Conservation (phyloP, 2,888 invertebrate genomes). For the Zygaena filipendulae region DNA sequence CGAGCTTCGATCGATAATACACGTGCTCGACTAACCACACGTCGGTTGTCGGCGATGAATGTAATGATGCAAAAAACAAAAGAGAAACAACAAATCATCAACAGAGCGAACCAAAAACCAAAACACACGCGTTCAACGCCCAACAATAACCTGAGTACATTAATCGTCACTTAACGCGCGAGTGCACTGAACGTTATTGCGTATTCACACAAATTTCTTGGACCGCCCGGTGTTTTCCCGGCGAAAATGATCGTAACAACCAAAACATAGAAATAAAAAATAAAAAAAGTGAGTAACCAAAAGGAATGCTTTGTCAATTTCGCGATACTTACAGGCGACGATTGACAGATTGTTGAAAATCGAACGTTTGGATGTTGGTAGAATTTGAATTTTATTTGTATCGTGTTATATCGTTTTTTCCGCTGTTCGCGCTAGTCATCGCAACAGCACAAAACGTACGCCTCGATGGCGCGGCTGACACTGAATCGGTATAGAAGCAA, state of each 20-base stretch:
- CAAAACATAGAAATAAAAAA: slow-evolving; percentile 22
- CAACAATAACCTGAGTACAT: slow-evolving; percentile 22
- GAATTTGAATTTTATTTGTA: slow-evolving; percentile 24
- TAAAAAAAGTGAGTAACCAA: slow-evolving; percentile 8
- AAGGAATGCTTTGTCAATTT: slow-evolving; percentile 10
- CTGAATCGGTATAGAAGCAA: too few relatives aligned
- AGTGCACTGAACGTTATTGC: slow-evolving; percentile 30
- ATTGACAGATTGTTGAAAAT: too few relatives aligned
- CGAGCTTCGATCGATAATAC: slow-evolving; percentile 36
- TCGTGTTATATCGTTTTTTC: slow-evolving; percentile 30
- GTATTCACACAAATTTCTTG: slow-evolving; percentile 27
- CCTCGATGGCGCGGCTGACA: slow-evolving; percentile 43
- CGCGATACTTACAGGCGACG: too few relatives aligned
- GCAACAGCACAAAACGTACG: slow-evolving; percentile 31
- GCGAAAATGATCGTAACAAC: slow-evolving; percentile 35
- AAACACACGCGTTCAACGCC: slow-evolving; percentile 25
- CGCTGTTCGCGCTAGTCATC: slow-evolving; percentile 24
- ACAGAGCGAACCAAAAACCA: slow-evolving; percentile 27
- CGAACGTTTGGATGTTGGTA: too few relatives aligned
- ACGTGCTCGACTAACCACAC: slow-evolving; percentile 36
- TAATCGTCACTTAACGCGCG: slow-evolving; percentile 33
- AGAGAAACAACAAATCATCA: slow-evolving; percentile 28
- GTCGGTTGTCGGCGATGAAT: slow-evolving; percentile 23
- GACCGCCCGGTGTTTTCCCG: slow-evolving; percentile 51
- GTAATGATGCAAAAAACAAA: too few relatives aligned